These are phyloP conservation scores for Catocala nupta DNA, from an alignment of 2,888 invertebrate genomes.

Conservation along the genomic window DNA sequence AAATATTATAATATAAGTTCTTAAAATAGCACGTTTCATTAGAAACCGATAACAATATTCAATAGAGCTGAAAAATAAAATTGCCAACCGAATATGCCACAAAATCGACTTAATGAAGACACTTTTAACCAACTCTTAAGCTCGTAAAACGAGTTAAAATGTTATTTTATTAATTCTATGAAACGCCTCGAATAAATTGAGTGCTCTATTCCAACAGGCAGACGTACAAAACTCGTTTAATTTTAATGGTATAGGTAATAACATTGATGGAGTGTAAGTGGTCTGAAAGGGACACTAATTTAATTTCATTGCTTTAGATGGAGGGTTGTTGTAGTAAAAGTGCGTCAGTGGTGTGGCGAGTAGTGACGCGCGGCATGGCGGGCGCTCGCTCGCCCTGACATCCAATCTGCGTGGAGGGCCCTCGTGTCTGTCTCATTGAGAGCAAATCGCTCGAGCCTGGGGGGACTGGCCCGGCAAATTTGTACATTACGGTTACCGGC, in stretches of 20 bases:
- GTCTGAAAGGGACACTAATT: slow-evolving; percentile 68
- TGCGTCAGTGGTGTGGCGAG: slow-evolving; percentile 43
- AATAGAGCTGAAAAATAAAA: too few relatives aligned
- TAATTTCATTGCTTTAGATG: slow-evolving; percentile 70
- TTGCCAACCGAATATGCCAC: too few relatives aligned
- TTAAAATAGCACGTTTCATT: too few relatives aligned
- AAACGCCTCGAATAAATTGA: neutral
- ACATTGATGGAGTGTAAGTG: slow-evolving; percentile 48
- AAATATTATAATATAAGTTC: too few relatives aligned
- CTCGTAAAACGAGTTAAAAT: neutral
- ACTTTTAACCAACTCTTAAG: slow-evolving; percentile 2
- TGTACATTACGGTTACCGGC: slow-evolving; percentile 41
- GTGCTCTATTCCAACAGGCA: slow-evolving; percentile 6
- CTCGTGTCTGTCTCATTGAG: slow-evolving; percentile 76
- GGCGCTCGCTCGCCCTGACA: slow-evolving; percentile 65
- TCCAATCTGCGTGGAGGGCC: slow-evolving; percentile 77
- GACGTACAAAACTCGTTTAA: slow-evolving; percentile 34
- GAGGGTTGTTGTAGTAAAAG: slow-evolving; percentile 63
- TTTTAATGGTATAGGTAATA: slow-evolving; percentile 43
- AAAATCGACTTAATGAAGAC: neutral
- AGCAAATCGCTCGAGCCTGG: slow-evolving; percentile 69
- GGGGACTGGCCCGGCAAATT: slow-evolving; percentile 52
- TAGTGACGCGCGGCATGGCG: slow-evolving; percentile 45
- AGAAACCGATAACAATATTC: too few relatives aligned
- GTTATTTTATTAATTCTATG: too few relatives aligned